Conservation (phyloP, 1,140 invertebrate species). For the Drosophila auraria region DNA sequence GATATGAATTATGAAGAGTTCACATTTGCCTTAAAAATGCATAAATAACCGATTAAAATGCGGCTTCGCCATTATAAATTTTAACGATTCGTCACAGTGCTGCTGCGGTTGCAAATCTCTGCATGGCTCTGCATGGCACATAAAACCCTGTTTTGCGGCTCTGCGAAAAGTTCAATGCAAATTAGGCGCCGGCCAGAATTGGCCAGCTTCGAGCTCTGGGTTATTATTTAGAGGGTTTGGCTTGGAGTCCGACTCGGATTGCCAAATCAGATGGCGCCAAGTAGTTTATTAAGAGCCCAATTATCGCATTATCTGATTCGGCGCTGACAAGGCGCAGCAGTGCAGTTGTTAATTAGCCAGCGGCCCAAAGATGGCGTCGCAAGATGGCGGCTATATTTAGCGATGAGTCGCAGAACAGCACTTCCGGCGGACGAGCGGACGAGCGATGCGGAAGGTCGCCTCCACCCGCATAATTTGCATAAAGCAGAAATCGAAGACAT, state of each 20-base stretch:
- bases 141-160: constrained; percentile 29
- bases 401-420: constrained; percentile 55
- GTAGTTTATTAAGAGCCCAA: constrained; percentile 80
- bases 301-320: constrained; percentile 72
- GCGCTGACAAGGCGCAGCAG: constrained; percentile 66
- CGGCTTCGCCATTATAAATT: constrained; percentile 50
- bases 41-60: constrained; percentile 69
- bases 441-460: constrained; percentile 54
- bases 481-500: constrained; percentile 37
- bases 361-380: constrained; percentile 28
- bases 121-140: constrained; percentile 18
- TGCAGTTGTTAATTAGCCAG: constrained; percentile 62
- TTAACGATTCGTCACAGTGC: constrained; percentile 58
- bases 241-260: constrained; percentile 37
- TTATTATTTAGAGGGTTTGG: constrained; percentile 8
- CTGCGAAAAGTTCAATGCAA: constrained; percentile 45
- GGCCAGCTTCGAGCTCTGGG: constrained; percentile 13
- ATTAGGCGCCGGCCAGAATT: constrained; percentile 45
- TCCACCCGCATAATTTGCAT: constrained; percentile 80
- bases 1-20: constrained; percentile 47
- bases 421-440: constrained; percentile 64
- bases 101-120: constrained; percentile 51
- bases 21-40: constrained; percentile 57
- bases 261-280: constrained; percentile 70
- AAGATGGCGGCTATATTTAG: constrained; percentile 70